These are phyloP conservation scores for Chlamydotis undulata DNA, from an alignment of 2,113 vertebrate genomes.

Conservation along the genomic window DNA sequence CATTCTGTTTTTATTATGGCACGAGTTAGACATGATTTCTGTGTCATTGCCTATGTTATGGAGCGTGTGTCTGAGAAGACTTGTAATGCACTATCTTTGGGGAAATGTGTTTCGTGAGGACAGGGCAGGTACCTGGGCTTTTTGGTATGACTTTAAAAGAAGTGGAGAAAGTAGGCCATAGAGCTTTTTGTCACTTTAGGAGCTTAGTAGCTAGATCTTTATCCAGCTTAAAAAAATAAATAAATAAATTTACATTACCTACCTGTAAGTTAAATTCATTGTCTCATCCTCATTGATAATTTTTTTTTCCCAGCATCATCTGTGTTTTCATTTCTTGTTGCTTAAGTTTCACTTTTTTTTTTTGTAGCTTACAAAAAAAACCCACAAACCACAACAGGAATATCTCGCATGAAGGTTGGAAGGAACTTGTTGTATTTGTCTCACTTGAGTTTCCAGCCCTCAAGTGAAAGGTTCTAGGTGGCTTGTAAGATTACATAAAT, in stretches of 20 bases:
- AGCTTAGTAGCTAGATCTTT: conserved; percentile 8
- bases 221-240: not conserved
- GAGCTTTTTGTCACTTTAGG: not conserved
- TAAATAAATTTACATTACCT: not conserved
- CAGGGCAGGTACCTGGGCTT: not conserved
- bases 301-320: not conserved
- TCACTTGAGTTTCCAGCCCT: not conserved
- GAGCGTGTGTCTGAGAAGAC: not conserved
- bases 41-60: not conserved
- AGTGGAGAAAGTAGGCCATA: not conserved
- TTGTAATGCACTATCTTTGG: not conserved
- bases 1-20: not conserved
- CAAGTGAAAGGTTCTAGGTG: not conserved
- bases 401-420: not conserved
- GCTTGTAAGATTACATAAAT: not conserved
- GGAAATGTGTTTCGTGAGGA: not conserved
- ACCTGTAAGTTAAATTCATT: not conserved
- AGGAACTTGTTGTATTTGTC: not conserved
- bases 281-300: fast-evolving
- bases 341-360: not conserved
- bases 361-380: not conserved
- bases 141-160: not conserved
- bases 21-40: not conserved
- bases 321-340: not conserved
- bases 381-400: not conserved